Percentiles rank a stretch among this genome's conserved stretches.
Evolutionary conservation across 1,140 invertebrate genomes (phyloP).

Genomic region (Chlorops oryzae): DNA sequence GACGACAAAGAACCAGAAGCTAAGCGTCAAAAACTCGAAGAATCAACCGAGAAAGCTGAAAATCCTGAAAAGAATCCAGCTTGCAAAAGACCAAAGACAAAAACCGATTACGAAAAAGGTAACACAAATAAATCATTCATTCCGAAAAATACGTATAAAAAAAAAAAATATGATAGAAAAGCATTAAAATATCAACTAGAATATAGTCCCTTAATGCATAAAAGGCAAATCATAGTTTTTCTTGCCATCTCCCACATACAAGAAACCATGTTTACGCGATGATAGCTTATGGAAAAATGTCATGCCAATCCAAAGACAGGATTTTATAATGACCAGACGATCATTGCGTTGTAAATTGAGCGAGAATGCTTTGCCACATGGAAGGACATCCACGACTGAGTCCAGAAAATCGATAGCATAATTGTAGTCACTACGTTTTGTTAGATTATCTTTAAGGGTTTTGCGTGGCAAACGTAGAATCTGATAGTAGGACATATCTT

Average conservation of each 20-base stretch:
- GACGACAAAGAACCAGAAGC: neutral
- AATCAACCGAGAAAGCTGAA: neutral
- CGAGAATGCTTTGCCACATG: conserved; percentile 28
- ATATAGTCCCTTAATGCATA: conserved; percentile 51
- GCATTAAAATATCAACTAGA: conserved; percentile 1
- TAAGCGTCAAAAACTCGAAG: conserved; percentile 19
- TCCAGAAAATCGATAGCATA: conserved; percentile 72
- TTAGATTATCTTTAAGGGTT: conserved; percentile 65
- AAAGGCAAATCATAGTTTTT: conserved; percentile 69
- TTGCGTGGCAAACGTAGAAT: conserved; percentile 60
- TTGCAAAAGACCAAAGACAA: conserved; percentile 17
- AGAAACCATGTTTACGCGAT: conserved; percentile 60
- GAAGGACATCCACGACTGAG: conserved; percentile 53
- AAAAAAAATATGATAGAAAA: no score
- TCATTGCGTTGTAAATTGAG: conserved; percentile 54
- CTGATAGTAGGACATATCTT: conserved; percentile 59
- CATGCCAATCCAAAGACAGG: conserved; percentile 69
- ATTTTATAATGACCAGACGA: conserved; percentile 56
- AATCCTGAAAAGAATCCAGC: neutral
- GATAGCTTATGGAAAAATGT: conserved; percentile 64
- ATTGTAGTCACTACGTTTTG: conserved; percentile 67
- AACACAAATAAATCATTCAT: no score
- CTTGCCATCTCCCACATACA: conserved; percentile 66
- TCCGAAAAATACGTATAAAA: no score
- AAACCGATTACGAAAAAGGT: conserved; percentile 20